Evolutionary conservation across 2,797 vertebrate genomes (phyloP).

Genomic region (Sparidentex hasta): DNA sequence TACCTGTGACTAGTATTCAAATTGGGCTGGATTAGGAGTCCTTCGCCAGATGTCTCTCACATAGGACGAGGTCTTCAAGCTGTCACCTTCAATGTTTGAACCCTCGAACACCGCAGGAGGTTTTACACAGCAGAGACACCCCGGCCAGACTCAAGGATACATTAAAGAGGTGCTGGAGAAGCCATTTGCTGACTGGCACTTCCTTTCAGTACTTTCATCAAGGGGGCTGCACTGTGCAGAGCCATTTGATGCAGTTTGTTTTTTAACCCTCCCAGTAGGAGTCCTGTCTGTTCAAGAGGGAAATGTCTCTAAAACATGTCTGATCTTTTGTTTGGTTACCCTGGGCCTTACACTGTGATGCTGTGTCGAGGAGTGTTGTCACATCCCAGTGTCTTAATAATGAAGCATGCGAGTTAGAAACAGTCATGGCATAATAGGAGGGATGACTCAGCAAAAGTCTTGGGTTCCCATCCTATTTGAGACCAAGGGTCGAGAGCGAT

Average conservation of each 20-base stretch:
- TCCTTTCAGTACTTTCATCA: constrained; percentile 73
- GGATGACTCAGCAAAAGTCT: not conserved
- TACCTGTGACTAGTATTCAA: constrained; percentile 28
- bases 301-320: constrained; percentile 38
- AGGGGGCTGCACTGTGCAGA: constrained; percentile 35
- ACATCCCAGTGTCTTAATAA: not conserved
- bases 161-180: constrained; percentile 71
- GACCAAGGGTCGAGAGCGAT: no score
- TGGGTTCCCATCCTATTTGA: no score
- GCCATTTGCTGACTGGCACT: constrained; percentile 75
- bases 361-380: constrained; percentile 3
- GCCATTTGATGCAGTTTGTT: constrained; percentile 69
- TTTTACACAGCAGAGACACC: constrained; percentile 63
- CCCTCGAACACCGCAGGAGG: constrained; percentile 43
- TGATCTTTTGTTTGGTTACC: constrained; percentile 37
- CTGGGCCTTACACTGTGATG: constrained; percentile 4
- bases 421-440: not conserved
- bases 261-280: constrained; percentile 62
- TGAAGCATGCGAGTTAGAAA: not conserved
- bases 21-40: constrained; percentile 18
- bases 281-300: constrained; percentile 40
- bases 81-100: constrained; percentile 41
- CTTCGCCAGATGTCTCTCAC: constrained; percentile 25
- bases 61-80: constrained; percentile 30
- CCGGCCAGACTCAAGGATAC: constrained; percentile 66